Conservation (phyloP, 2,113 vertebrate genomes). For the Sinosuthora webbiana region DNA sequence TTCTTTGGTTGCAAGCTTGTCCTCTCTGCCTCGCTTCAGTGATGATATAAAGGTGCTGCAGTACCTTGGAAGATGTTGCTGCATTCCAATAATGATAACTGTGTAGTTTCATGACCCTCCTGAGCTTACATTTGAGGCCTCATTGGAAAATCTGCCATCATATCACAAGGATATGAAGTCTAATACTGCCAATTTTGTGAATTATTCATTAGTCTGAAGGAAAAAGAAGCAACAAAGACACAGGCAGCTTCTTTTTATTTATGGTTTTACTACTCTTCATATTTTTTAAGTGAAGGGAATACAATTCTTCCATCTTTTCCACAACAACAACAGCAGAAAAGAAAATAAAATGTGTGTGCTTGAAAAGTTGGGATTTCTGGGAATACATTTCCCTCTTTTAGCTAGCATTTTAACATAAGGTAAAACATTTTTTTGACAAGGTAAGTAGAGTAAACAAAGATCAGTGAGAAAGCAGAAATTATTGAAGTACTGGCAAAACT, state of each 20-base stretch:
- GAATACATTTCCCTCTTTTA: constrained; percentile 47
- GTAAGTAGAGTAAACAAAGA: constrained; percentile 65
- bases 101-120: constrained; percentile 60
- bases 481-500: constrained; percentile 67
- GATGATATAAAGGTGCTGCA: constrained; percentile 47
- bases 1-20: constrained; percentile 12
- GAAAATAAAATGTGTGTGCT: neutral
- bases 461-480: constrained; percentile 64
- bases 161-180: constrained; percentile 51
- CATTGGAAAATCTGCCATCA: constrained; percentile 52
- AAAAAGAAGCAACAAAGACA: constrained; percentile 6
- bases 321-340: neutral
- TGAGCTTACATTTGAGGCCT: constrained; percentile 57
- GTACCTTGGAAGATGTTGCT: constrained; percentile 35
- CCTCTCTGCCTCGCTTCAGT: neutral
- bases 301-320: constrained; percentile 3
- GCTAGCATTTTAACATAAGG: constrained; percentile 49
- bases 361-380: constrained; percentile 46
- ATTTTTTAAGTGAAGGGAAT: constrained; percentile 24
- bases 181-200: constrained; percentile 45
- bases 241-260: constrained; percentile 12
- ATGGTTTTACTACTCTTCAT: constrained; percentile 23
- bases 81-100: constrained; percentile 36
- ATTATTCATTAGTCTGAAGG: constrained; percentile 57
- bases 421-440: constrained; percentile 62